Evolutionary conservation across 2,888 invertebrate species (phyloP), one percentile per base, ranked within the genome.

Genomic region (Meiosimyza decipiens): DNA sequence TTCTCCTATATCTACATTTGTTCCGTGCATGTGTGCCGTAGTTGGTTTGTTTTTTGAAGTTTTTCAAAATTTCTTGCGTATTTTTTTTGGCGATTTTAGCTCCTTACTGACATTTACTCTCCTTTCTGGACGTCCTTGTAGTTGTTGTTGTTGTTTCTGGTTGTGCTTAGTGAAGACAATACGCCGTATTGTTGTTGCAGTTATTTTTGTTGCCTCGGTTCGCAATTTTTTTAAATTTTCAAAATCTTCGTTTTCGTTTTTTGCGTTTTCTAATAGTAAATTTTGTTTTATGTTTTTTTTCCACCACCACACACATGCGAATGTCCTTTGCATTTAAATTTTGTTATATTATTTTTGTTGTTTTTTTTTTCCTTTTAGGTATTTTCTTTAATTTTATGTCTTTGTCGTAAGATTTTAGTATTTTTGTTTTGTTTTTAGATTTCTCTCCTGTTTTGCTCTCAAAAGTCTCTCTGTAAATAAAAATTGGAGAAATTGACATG

Each of bases 291-390:
- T 83, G 82, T 82, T 84, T 84, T 82, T 82, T 79, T 83, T 84
- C 84, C 84, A 84, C 84, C 84, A 84, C 84, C 84, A 84, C 84
- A 84, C 84, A 84, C 84, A 84, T 84, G 84, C 84, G 84, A 84
- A 84, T 84, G 84, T 85, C 83, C 82, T 85, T 84, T 83, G 84
- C 84, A 84, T 84, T 85, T 79, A 79, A 81, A 77, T 77, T 79
- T 77, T 79, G 75, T 71, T 73, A 71, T 71, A 55, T 71, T 60
- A 60, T 75, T 74, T 77, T 77, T 77, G 78, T 70, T 22, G 74
- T 71, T 72, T 13, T 52, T 33, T 63, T 22, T 22, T 57, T 57
- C 59, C 70, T 75, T 65, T 71, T 72, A 66, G 73, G 70, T 73
- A 73, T 72, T 63, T 69, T 72, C 74, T 74, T 60, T 52, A 71